Conservation (phyloP, 1,140 invertebrate species). For the Melipona quadrifasciata region DNA sequence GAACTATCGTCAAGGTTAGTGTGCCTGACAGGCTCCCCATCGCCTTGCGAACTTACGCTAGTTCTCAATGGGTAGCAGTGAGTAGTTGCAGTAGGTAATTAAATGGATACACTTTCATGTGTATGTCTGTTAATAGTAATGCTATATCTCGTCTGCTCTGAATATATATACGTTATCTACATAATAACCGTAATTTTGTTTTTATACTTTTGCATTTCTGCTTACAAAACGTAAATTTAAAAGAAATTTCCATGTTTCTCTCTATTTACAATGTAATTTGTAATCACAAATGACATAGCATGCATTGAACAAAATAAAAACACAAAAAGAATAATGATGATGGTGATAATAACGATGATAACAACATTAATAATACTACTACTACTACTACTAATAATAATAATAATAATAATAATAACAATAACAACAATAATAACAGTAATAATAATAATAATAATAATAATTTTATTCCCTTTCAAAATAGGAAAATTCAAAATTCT, state of each 20-base stretch:
- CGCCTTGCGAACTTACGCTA: conserved; percentile 22
- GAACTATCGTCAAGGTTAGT: conserved; percentile 75
- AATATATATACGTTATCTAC: not conserved
- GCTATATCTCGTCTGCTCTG: not conserved
- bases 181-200: not conserved
- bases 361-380: no score
- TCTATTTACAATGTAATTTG: not conserved
- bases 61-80: conserved; percentile 26
- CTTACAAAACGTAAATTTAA: not conserved
- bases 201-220: not conserved
- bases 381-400: no score
- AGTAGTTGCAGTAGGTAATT: conserved; percentile 31
- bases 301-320: not conserved
- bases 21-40: conserved; percentile 43
- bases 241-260: not conserved
- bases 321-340: not conserved
- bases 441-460: not conserved
- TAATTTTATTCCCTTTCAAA: not conserved
- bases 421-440: not conserved
- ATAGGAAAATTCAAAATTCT: conserved; percentile 43
- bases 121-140: not conserved
- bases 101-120: conserved; percentile 5
- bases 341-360: not conserved
- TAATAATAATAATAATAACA: not conserved
- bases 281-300: not conserved